Percentiles rank a stretch among this genome's conserved stretches.
Evolutionary conservation across 2,888 invertebrate genomes (phyloP).

Genomic region (Agonum fuliginosum): DNA sequence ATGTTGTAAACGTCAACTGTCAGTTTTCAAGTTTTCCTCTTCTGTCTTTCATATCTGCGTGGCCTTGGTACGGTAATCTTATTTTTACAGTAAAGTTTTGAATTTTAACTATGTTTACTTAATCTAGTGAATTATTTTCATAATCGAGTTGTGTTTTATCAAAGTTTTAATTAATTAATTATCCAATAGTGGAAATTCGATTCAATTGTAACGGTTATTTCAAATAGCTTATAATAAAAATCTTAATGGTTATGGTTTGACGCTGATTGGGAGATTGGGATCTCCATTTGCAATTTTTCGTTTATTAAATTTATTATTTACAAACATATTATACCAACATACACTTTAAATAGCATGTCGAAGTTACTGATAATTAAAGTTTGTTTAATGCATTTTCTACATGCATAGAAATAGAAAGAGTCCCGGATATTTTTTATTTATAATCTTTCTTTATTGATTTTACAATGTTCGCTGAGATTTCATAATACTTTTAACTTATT

Average conservation of each 20-base stretch:
- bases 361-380: too few species aligned
- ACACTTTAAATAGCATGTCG: too few species aligned
- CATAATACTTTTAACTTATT: constrained; percentile 15
- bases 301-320: constrained; percentile 15
- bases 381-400: too few species aligned
- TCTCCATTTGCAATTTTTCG: constrained; percentile 47
- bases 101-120: too few species aligned
- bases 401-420: too few species aligned
- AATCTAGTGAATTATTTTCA: too few species aligned
- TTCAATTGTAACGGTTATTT: constrained; percentile 19
- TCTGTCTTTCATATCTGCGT: background rate
- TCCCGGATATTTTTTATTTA: constrained; percentile 40
- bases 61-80: constrained; percentile 31
- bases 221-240: constrained; percentile 1
- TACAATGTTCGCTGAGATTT: constrained; percentile 48
- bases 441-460: constrained; percentile 57
- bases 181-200: background rate
- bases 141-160: too few species aligned
- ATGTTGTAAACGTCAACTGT: constrained; percentile 44
- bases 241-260: constrained; percentile 49
- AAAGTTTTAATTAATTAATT: too few species aligned
- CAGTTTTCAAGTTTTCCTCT: constrained; percentile 2
- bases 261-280: constrained; percentile 39
- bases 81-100: background rate
- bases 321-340: background rate